Base-by-base conservation (phyloP, 2,113 vertebrate genomes). In the Serinus canaria region DNA sequence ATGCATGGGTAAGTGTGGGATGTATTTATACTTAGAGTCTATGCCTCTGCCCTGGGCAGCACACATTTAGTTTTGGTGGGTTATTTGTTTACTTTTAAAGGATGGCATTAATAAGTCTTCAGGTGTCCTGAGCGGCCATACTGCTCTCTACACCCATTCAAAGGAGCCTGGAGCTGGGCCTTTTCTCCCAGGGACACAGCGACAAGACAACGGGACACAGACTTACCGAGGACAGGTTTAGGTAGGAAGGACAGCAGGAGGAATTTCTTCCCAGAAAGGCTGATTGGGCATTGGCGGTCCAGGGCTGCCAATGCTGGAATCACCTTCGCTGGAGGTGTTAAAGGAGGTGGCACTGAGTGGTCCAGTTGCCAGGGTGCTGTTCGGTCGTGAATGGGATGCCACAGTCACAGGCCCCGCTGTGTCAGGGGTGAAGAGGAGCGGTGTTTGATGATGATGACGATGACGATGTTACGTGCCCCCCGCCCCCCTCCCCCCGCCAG, bases 1-100 rank as follows among this genome's bases (percentile, higher is more conserved):
- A 7, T 13, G 27, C 4, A 5, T 11, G 23, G 33, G 6, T 21
- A 52, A 37, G n/a, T 3, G 22, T 0, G 2, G 12, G 4, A 2
- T 15, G 23, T 49, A 39, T 24, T 59, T 53, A 15, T 27, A 27
- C 4, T 56, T n/a, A 33, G 1, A 56, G 8, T n/a, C 55, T 22
- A n/a, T 9, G 14, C 8, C 21, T 56, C 33, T 56, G 9, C 8
- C n/a, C 8, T 56, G 21, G 75, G 15, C 4, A 1, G 1, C 3
- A 8, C 6, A 4, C 13, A 9, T 47, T 8, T 19, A 60, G 33
- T 15, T 13, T 52, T 23, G 17, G 17, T 52, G 11, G 3, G 5
- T 30, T 41, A 9, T 43, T 39, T 39, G 8, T 41, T n/a, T 44
- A 9, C 41, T 91, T 73, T 30, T 43, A 33, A 67, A 55, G 53